phyloP scores from a whole-genome alignment of 2,888 invertebrate species.

The Phengaris arion region DNA sequence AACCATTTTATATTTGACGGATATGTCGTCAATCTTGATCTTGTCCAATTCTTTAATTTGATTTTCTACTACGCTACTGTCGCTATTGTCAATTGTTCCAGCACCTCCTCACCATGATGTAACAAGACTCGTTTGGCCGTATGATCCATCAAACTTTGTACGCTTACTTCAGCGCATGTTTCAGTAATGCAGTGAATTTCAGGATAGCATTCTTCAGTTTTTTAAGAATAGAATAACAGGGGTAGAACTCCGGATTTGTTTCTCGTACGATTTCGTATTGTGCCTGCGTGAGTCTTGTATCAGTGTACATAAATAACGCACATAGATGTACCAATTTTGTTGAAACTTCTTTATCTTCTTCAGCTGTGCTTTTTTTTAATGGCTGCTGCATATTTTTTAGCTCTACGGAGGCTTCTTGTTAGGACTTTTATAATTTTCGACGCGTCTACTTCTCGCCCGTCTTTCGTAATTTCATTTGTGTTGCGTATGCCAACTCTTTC shows the following conservation, averaged over 20 bases:
- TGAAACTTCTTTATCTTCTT: too few species aligned
- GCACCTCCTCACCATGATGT: conserved; percentile 5
- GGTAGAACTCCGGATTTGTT: conserved; percentile 29
- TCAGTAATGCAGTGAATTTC: conserved; percentile 35
- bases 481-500: conserved; percentile 36
- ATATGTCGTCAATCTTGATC: conserved; percentile 34
- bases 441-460: conserved; percentile 22
- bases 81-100: conserved; percentile 21
- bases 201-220: conserved; percentile 34
- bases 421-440: too few species aligned
- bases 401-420: too few species aligned
- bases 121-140: conserved; percentile 23
- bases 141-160: conserved; percentile 35
- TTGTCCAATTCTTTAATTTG: background rate
- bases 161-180: conserved; percentile 34
- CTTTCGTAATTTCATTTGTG: conserved; percentile 36
- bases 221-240: conserved; percentile 21
- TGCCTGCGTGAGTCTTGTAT: too few species aligned
- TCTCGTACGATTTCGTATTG: conserved; percentile 30
- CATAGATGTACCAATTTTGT: too few species aligned
- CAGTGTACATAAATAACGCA: too few species aligned
- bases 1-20: conserved; percentile 36
- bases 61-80: background rate
- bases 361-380: too few species aligned
- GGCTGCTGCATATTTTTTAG: too few species aligned